phyloP scores from a whole-genome alignment of 1,140 invertebrate species.

The Ceratina calcarata region DNA sequence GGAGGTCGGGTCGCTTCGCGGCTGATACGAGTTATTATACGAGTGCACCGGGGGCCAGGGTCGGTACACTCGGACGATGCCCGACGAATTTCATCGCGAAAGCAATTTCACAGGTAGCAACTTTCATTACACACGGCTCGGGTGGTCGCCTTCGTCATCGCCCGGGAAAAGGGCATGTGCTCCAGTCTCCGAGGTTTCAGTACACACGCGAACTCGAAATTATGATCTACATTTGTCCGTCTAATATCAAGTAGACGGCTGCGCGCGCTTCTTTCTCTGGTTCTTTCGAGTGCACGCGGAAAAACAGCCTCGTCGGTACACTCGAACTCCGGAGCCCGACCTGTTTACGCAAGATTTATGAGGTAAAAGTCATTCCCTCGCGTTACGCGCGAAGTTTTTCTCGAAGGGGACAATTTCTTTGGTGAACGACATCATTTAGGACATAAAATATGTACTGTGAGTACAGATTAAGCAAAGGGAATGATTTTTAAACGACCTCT shows the following conservation, averaged over 20 bases:
- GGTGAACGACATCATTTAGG: not conserved
- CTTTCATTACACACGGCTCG: constrained; percentile 11
- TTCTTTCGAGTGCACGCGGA: not conserved
- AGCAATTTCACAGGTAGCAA: constrained; percentile 41
- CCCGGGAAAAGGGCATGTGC: not conserved
- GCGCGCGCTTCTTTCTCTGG: not conserved
- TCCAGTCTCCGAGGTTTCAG: not conserved
- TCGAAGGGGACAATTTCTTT: no score
- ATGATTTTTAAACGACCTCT: no score
- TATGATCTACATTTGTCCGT: constrained; percentile 16
- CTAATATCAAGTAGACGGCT: not conserved
- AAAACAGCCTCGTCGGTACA: no score
- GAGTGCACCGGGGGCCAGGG: not conserved
- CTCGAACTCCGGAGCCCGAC: no score
- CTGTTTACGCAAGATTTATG: constrained; percentile 4
- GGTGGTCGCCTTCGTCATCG: not conserved
- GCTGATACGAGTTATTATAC: not conserved
- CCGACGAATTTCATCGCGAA: constrained; percentile 31
- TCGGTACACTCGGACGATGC: not conserved
- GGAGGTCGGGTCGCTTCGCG: not conserved
- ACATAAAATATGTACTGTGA: no score
- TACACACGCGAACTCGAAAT: constrained; percentile 12
- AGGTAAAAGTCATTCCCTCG: not conserved
- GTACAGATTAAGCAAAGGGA: no score
- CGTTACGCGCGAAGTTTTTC: not conserved